Conservation (phyloP, 2,888 invertebrate genomes). For the Pristionchus japonicus region DNA sequence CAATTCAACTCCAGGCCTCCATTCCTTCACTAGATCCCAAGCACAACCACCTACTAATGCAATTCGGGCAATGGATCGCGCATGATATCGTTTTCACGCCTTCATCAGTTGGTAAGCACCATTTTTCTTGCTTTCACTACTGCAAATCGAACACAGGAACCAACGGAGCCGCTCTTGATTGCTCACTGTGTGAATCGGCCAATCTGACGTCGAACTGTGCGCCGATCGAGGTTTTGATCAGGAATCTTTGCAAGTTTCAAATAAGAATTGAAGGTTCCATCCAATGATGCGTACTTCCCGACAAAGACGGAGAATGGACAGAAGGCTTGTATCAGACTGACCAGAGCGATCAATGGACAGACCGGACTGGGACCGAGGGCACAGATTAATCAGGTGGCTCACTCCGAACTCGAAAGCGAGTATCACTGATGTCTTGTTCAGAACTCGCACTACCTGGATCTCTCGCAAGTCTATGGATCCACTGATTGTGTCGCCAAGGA, state of each 20-base stretch:
- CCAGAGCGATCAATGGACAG: conserved; percentile 42
- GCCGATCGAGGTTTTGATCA: conserved; percentile 85
- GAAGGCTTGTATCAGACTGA: background rate
- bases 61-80: conserved; percentile 93
- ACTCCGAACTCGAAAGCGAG: conserved; percentile 88
- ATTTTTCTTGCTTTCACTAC: too few species aligned
- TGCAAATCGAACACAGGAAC: too few species aligned
- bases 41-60: conserved; percentile 82
- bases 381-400: conserved; percentile 28
- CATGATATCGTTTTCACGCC: conserved; percentile 94
- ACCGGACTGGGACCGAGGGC: conserved; percentile 1
- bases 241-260: too few species aligned
- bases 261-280: conserved; percentile 77
- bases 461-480: conserved; percentile 90
- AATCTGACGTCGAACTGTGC: conserved; percentile 92
- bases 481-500: conserved; percentile 86
- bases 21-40: conserved; percentile 49
- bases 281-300: conserved; percentile 19
- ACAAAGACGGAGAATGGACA: background rate
- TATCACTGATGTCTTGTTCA: too few species aligned
- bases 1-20: too few species aligned
- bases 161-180: conserved; percentile 59
- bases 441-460: conserved; percentile 85
- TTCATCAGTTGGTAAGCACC: conserved; percentile 77
- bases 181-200: conserved; percentile 85